Evolutionary conservation across 2,113 vertebrate genomes (phyloP), one percentile per base, ranked within the genome.

Genomic region (Gavialis gangeticus): DNA sequence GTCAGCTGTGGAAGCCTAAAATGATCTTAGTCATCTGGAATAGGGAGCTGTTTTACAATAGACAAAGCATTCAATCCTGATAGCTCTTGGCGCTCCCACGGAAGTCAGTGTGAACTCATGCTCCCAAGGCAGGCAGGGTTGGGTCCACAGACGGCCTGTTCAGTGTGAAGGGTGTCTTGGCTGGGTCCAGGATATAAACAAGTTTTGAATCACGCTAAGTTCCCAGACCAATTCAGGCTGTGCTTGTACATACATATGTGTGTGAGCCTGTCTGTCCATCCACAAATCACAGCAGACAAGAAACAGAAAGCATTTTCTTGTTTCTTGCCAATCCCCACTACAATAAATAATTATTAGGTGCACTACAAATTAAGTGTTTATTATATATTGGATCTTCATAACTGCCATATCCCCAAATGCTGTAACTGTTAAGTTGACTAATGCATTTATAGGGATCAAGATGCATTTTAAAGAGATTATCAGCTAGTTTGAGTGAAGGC

Each of bases 341-440:
- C 5, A 30, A 3, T 69, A 75, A 90, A 85, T 92, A 94, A 84
- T 85, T 21, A 79, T 66, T 34, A 63, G 58, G 88, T 55, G 25
- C 73, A 78, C n/a, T 92, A 75, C 60, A 90, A 82, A 88, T 93
- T 80, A 95, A 90, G 86, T 94, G 69, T 89, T 91, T 76, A 28
- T 89, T 67, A 90, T 87, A 81, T 3, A 3, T 9, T 77, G 82
- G 19, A 73, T 87, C 10, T 57, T 91, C 55, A 30, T 80, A 27
- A 34, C 85, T 91, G 79, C 57, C 60, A 64, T 77, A 54, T 75
- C 75, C 80, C 54, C 60, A 76, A 27, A 85, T 87, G 79, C 66
- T 34, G 17, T 59, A 16, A 75, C 63, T 75, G 19, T 27, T 1
- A 1, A 69, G 59, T 82, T 92, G 63, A 67, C 7, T 46, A 46